Evolutionary conservation across 2,888 invertebrate genomes (phyloP), one percentile per base, ranked within the genome.

Genomic region (Hemicrepidius hirtus): DNA sequence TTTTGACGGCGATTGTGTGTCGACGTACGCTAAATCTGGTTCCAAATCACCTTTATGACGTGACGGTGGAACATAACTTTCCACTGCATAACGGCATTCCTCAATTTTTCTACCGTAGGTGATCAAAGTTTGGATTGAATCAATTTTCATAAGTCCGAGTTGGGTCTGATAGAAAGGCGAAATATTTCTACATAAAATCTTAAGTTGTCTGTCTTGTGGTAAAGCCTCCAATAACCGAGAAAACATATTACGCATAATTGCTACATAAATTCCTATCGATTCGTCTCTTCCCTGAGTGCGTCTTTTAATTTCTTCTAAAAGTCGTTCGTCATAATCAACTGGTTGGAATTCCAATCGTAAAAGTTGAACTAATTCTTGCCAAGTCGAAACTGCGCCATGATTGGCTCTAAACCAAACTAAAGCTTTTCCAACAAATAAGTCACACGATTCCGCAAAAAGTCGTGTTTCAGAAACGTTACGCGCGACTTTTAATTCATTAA

Each of bases 291-390:
- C 55, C 28, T 55, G 55, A n/a, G n/a, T n/a, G n/a, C n/a, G n/a
- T n/a, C n/a, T n/a, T n/a, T n/a, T n/a, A n/a, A n/a, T n/a, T n/a
- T 55, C 55, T 12, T 24, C 55, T 16, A 55, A 24, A 3, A 55
- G n/a, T 3, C 18, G 18, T 3, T 28, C 32, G 6, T 55, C 55
- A 16, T 55, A 55, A 55, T 55, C 55, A 2, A 21, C n/a, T 24
- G n/a, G 55, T n/a, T n/a, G n/a, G n/a, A n/a, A n/a, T n/a, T n/a
- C n/a, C n/a, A n/a, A n/a, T n/a, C n/a, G n/a, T n/a, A n/a, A n/a
- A n/a, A n/a, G n/a, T n/a, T n/a, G n/a, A n/a, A n/a, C n/a, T n/a
- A n/a, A n/a, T n/a, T n/a, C n/a, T n/a, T n/a, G n/a, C n/a, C n/a
- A n/a, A n/a, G n/a, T n/a, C n/a, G n/a, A n/a, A n/a, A n/a, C n/a